Evolutionary conservation across 2,888 invertebrate genomes (phyloP).

Genomic region (Monoplex corrugatus): DNA sequence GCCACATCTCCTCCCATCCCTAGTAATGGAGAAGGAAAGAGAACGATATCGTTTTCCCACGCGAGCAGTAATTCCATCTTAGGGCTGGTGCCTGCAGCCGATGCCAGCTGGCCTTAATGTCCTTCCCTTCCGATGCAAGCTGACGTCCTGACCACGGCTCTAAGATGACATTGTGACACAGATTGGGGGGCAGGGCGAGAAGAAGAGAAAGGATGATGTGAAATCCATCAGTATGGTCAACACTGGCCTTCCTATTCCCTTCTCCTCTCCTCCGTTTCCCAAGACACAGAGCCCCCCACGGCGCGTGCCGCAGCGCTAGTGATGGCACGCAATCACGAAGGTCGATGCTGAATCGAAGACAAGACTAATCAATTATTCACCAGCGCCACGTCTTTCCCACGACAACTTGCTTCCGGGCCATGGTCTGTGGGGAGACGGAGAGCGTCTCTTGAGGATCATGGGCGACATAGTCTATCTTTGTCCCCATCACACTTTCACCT

Average conservation of each 20-base stretch:
- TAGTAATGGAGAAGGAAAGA: too few relatives aligned
- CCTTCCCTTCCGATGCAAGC: background rate
- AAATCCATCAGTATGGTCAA: background rate
- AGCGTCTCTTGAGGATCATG: background rate
- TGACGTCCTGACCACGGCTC: background rate
- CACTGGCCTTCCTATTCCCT: background rate
- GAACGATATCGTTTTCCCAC: background rate
- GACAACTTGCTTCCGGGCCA: conserved; percentile 28
- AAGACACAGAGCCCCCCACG: conserved; percentile 30
- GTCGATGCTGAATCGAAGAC: conserved; percentile 48
- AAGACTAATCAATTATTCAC: conserved; percentile 44
- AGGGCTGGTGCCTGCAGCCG: too few relatives aligned
- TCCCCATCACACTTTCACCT: too few relatives aligned
- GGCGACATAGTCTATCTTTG: too few relatives aligned
- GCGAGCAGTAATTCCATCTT: background rate
- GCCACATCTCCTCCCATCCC: too few relatives aligned
- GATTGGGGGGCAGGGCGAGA: background rate
- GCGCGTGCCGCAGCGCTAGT: conserved; percentile 38
- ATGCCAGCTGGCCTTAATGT: background rate
- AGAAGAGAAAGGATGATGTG: background rate
- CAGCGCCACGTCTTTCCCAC: conserved; percentile 33
- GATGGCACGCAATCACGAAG: conserved; percentile 46
- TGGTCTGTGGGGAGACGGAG: background rate
- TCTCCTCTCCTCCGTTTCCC: conserved; percentile 27
- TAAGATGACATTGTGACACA: background rate